These are phyloP conservation scores for Tanaodytes sp. DNA, from an alignment of 2,888 invertebrate genomes.

Conservation along the genomic window DNA sequence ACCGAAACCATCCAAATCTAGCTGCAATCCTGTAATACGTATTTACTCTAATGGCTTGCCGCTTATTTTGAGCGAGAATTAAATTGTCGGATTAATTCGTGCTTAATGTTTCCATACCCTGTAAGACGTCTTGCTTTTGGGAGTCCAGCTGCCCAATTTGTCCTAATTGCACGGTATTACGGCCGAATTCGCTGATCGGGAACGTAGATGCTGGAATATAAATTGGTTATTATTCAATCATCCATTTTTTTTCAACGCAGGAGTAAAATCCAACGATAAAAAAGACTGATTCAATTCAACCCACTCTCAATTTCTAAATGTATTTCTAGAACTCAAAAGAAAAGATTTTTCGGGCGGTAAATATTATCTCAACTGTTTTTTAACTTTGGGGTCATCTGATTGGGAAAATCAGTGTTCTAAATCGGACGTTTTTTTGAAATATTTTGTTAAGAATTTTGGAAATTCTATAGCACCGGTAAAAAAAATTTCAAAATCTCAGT, in stretches of 20 bases:
- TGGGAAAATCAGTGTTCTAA: too few relatives aligned
- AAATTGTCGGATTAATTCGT: constrained; percentile 53
- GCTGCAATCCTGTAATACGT: constrained; percentile 59
- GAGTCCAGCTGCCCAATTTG: constrained; percentile 44
- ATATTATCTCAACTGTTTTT: too few relatives aligned
- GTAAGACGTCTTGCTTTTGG: constrained; percentile 41
- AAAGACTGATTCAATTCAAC: not conserved
- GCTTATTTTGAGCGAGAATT: constrained; percentile 51
- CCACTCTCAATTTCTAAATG: not conserved
- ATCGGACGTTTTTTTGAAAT: too few relatives aligned
- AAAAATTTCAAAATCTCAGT: too few relatives aligned
- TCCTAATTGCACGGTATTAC: constrained; percentile 42
- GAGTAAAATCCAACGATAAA: too few relatives aligned
- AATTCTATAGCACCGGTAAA: too few relatives aligned
- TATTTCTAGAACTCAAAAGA: too few relatives aligned
- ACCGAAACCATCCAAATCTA: constrained; percentile 63
- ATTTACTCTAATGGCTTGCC: constrained; percentile 49
- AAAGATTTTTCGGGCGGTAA: too few relatives aligned
- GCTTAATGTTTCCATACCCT: constrained; percentile 49
- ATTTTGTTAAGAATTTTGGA: too few relatives aligned
- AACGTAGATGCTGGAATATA: constrained; percentile 43
- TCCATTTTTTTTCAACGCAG: too few relatives aligned
- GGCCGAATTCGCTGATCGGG: constrained; percentile 41
- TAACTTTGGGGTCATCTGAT: too few relatives aligned
- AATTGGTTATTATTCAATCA: too few relatives aligned